Evolutionary conservation across 2,113 vertebrate species (phyloP), one percentile per base, ranked within the genome.

Genomic region (Sinocyclocheilus anophthalmus): DNA sequence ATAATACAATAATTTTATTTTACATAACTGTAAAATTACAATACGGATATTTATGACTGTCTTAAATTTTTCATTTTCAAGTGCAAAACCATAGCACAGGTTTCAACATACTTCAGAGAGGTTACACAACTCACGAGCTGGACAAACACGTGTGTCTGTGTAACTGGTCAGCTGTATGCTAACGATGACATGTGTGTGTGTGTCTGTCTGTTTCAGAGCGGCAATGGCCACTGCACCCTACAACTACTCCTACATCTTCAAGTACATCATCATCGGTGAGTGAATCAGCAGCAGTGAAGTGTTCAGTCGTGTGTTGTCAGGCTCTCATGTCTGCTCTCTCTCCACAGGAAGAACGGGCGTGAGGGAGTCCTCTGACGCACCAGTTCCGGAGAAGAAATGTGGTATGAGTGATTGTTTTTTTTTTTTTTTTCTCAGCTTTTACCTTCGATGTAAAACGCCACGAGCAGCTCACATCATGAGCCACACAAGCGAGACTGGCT

Each of bases 181-280:
- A 42, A 42, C 39, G 5, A 42, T 42, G 7, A 42, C 39, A 39
- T 39, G 39, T 10, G 9, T 33, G 39, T 48, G 87, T 48, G 87
- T 86, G 82, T 80, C 63, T 85, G 26, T 90, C n/a, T 90, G 77
- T 95, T 96, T 90, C 89, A 98, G 97, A 97, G 96, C 97, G 97
- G 97, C 93, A 89, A 99, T 99, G 97, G 97, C 98, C 95, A 99
- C 98, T n/a, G 98, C 98, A 96, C 98, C 98, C 78, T 99, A 99
- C 96, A 99, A 99, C 96, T 99, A 99, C 91, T 99, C 98, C 90
- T 99, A 99, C 97, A 99, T 99, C 95, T 99, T 99, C 94, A 99
- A 99, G 93, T 99, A 99, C 95, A 99, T 99, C 96, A 99, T 99
- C 92, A 99, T 99, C 73, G 98, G 98, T 99, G 93, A 98, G 98